Conservation (phyloP, 2,113 vertebrate genomes). For the Podarcis muralis region DNA sequence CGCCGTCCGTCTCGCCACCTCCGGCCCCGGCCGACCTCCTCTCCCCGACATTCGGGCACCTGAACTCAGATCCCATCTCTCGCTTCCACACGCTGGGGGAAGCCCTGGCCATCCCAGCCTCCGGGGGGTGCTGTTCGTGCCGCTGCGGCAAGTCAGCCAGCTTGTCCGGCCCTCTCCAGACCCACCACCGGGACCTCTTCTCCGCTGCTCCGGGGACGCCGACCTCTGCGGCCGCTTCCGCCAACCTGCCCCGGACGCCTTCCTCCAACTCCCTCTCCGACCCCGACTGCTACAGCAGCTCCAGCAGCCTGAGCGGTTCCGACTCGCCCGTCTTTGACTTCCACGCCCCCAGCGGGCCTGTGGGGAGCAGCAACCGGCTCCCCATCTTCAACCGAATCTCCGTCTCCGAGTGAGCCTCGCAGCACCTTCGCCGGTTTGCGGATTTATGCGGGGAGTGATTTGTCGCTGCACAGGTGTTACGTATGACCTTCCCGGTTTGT, state of each 20-base stretch:
- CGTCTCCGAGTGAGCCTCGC: slow-evolving; percentile 79
- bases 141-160: slow-evolving; percentile 73
- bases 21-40: slow-evolving; percentile 75
- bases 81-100: slow-evolving; percentile 66
- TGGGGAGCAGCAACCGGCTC: slow-evolving; percentile 74
- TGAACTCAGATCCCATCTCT: slow-evolving; percentile 75
- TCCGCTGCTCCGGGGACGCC: slow-evolving; percentile 17
- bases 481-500: background rate
- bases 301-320: slow-evolving; percentile 83
- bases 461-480: background rate
- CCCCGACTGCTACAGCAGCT: slow-evolving; percentile 87
- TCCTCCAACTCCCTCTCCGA: slow-evolving; percentile 89
- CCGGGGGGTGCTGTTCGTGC: slow-evolving; percentile 77
- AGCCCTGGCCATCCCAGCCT: background rate
- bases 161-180: slow-evolving; percentile 52
- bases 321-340: slow-evolving; percentile 87
- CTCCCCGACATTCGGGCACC: slow-evolving; percentile 77
- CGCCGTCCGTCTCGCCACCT: slow-evolving; percentile 82
- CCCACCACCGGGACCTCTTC: background rate
- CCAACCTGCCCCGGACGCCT: slow-evolving; percentile 79
- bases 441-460: background rate
- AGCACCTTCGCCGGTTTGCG: background rate
- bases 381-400: slow-evolving; percentile 89
- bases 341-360: background rate
- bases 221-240: slow-evolving; percentile 29